These are phyloP conservation scores for Hippoglossus stenolepis DNA, from an alignment of 2,113 vertebrate genomes.

Conservation along the genomic window DNA sequence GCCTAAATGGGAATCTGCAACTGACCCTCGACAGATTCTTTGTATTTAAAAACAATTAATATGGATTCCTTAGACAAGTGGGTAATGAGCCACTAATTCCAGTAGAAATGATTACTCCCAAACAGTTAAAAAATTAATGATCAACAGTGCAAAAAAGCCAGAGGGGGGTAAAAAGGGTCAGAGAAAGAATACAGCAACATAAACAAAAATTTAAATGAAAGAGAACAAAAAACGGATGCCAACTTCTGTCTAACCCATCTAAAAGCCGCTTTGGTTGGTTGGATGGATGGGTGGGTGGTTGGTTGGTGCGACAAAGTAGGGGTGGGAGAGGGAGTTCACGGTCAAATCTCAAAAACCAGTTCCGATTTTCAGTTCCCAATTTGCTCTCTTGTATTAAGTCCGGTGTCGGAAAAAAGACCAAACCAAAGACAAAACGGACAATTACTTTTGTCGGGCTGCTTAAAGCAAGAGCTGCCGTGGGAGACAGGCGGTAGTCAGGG, in stretches of 20 bases:
- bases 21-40: conserved; percentile 88
- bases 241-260: conserved; percentile 73
- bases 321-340: conserved; percentile 41
- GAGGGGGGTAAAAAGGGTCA: conserved; percentile 57
- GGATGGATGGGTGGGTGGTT: conserved; percentile 28
- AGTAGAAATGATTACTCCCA: conserved; percentile 77
- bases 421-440: conserved; percentile 82
- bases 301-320: conserved; percentile 44
- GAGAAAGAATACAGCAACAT: conserved; percentile 76
- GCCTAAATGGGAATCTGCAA: conserved; percentile 99
- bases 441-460: conserved; percentile 87
- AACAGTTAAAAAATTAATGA: conserved; percentile 82
- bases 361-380: conserved; percentile 76
- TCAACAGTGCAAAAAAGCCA: conserved; percentile 84
- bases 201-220: conserved; percentile 62
- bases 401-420: conserved; percentile 84
- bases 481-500: conserved; percentile 80
- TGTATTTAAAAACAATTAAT: conserved; percentile 81
- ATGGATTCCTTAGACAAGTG: conserved; percentile 78
- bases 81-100: conserved; percentile 73
- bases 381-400: conserved; percentile 80
- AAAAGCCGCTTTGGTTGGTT: conserved; percentile 66
- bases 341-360: conserved; percentile 76
- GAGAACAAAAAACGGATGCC: conserved; percentile 52
- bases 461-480: conserved; percentile 85